Evolutionary conservation across 2,113 vertebrate genomes (phyloP), one percentile per base, ranked within the genome.

Genomic region (Crotalus helleri): DNA sequence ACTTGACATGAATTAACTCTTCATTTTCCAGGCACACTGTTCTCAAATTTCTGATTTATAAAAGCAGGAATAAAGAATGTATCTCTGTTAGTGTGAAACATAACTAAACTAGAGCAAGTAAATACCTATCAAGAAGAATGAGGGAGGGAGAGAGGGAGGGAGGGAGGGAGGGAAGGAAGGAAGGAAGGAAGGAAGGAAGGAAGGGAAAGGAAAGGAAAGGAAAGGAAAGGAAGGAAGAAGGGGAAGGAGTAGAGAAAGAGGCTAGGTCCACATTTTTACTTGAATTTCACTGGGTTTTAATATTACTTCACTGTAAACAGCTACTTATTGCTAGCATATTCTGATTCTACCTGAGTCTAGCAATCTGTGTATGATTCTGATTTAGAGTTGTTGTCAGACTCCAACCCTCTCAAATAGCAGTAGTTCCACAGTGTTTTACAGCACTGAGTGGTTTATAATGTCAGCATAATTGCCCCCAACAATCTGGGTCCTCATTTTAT

Each of bases 1-100:
- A 54, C 92, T 8, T 81, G 53, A 89, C 74, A 23, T 85, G 9
- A 69, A 54, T 93, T 94, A 13, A 26, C 12, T 49, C 96, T 94
- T 93, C 92, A 44, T 33, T 64, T 39, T 92, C 86, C 58, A 89
- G 10, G 86, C 9, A 15, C 46, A 23, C 49, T 86, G 94, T 88
- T 8, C 33, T 91, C 15, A 85, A 9, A 23, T 53, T 59, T 90
- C 29, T 39, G 51, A 81, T 44, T 93, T 46, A 61, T 90, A 86
- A n/a, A 90, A 17, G 39, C 44, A 59, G 54, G 44, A 4, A 8
- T 51, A 19, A 44, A 88, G 11, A 89, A 88, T 57, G 85, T 12
- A 9, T 88, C 13, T 53, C 55, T n/a, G 57, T 81, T 88, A 53
- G 21, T n/a, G 17, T 89, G 23, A 44, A 21, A 88, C 17, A 3